Base-by-base conservation (phyloP, 2,797 vertebrate species). In the Chrosomus eos region DNA sequence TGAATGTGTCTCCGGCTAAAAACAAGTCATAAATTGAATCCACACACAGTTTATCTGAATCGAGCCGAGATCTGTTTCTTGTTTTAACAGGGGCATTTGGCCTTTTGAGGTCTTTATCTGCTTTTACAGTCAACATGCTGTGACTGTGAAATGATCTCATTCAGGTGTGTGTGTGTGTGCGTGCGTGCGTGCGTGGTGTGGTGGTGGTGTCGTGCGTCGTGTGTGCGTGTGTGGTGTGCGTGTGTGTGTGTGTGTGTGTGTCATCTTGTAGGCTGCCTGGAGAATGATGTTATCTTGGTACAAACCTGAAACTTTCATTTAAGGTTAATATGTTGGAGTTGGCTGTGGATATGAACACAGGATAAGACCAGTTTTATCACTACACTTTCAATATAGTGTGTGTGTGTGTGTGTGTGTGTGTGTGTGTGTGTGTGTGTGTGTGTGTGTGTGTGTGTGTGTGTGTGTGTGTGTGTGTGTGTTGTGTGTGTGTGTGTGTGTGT, bases 21-120 rank as follows among this genome's bases (percentile, higher is more conserved):
- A 53, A 64, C 18, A 64, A 78, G 31, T 81, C 53, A 68, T 53
- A 85, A 74, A 85, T 82, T 66, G 58, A 89, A 81, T 85, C 81
- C 16, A 79, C 83, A 67, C 31, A 28, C 36, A 43, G 62, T 84
- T 87, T 86, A 84, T 87, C 73, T 71, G 55, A 45, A 38, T 67
- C 36, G 36, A 80, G 60, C 48, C 4, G 23, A 79, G 81, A 72
- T 73, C 81, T 81, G 73, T 80, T 83, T 84, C 81, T 71, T 84
- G 74, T 86, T 73, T 85, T 83, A 80, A 68, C 70, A 48, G 66
- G 14, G 45, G 28, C 80, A 48, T 80, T 87, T 78, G 67, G 80
- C 67, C 86, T 77, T 82, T 33, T 82, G 33, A 85, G 48, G 74
- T 64, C 58, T 79, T 82, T 78, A 86, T 86, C 79, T 87, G 60